Evolutionary conservation across 2,888 invertebrate genomes (phyloP), one percentile per base, ranked within the genome.

Genomic region (Catocala sponsa): DNA sequence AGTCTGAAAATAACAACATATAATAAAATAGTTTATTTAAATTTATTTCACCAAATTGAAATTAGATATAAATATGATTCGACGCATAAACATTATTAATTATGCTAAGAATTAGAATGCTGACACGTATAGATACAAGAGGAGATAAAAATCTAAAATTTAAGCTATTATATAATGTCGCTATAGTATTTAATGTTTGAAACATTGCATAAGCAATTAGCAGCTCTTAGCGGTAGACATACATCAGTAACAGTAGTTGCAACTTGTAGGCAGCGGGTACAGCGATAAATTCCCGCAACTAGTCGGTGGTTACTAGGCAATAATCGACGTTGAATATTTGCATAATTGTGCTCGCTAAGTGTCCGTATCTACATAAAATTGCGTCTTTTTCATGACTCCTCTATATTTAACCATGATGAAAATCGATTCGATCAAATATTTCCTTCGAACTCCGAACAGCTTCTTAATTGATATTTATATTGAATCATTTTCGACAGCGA

Each of bases 291-390:
- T 91, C 86, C 84, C 81, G 84, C 82, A 83, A 86, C 90, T 89
- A 91, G 88, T 84, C 83, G 79, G 85, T 91, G 85, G 88, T 90
- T 91, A 91, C 90, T 88, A 86, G 86, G 84, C 88, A 90, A 90
- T 93, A 91, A 92, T 90, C 88, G 87, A 87, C 87, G 83, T 84
- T 73, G 84, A 80, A 82, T 86, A 93, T 93, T 94, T 93, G 89
- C 93, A 93, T 94, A 93, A 93, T 92, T 92, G 90, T 90, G 78
- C 81, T 79, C 86, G 85, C 84, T 90, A 91, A 92, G 92, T 90
- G 91, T 91, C 84, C 74, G 81, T 85, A 92, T 93, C 91, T 93
- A 88, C 92, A 94, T 93, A 90, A 92, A 92, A 92, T 91, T 92
- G 90, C 89, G 79, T 88, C 85, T 91, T 91, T 91, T 92, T 91